Conservation (phyloP, 2,888 invertebrate genomes). For the Agrochola circellaris region DNA sequence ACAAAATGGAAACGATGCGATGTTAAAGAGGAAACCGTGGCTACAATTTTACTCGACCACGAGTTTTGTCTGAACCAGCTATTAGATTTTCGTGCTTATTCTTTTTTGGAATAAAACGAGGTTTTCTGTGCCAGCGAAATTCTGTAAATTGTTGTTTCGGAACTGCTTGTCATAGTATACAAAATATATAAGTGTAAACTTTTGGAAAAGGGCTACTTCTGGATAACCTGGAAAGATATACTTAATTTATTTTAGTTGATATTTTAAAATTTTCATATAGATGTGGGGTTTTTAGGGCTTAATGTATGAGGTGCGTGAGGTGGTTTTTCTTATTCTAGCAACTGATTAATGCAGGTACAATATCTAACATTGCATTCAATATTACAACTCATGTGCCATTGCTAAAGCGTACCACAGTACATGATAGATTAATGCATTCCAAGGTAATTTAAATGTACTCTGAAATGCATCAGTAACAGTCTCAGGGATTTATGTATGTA, state of each 20-base stretch:
- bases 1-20: conserved; percentile 66
- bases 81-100: conserved; percentile 39
- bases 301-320: too few species aligned
- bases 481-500: conserved; percentile 46
- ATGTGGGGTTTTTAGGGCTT: neutral
- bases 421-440: conserved; percentile 56
- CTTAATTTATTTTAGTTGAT: neutral
- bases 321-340: neutral
- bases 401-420: conserved; percentile 24
- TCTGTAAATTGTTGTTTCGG: conserved; percentile 14
- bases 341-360: neutral
- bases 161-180: conserved; percentile 12
- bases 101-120: conserved; percentile 42
- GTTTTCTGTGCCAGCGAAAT: conserved; percentile 20
- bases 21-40: conserved; percentile 43
- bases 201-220: neutral
- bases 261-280: too few species aligned
- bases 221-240: neutral
- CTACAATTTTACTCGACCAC: conserved; percentile 47
- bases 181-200: conserved; percentile 6
- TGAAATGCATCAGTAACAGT: conserved; percentile 53
- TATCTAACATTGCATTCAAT: conserved; percentile 16
- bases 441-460: conserved; percentile 54
- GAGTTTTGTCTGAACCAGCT: conserved; percentile 34
- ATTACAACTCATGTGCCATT: conserved; percentile 14